phyloP scores from a whole-genome alignment of 2,113 vertebrate species.

The Thalassarche chlororhynchos region DNA sequence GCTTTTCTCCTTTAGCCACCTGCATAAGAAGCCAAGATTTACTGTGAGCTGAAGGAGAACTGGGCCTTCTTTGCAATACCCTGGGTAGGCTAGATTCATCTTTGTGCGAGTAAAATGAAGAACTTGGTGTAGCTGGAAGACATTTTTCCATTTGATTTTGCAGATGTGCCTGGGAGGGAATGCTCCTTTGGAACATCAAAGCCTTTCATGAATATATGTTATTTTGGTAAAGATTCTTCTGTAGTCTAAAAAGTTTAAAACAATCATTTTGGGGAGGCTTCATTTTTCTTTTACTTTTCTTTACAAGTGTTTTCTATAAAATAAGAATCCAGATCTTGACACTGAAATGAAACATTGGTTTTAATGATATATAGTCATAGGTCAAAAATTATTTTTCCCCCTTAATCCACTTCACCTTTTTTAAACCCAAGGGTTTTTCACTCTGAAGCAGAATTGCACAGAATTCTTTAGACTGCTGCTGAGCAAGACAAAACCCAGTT shows the following conservation, averaged over 20 bases:
- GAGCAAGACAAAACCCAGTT: neutral
- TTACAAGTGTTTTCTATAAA: neutral
- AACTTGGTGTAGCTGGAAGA: neutral
- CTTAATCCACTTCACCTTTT: neutral
- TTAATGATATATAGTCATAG: neutral
- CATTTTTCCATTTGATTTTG: slow-evolving; percentile 1
- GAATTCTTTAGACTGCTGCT: neutral
- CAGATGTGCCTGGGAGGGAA: neutral
- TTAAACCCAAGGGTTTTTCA: neutral
- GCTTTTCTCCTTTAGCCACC: neutral
- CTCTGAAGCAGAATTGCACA: neutral
- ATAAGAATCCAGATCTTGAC: neutral
- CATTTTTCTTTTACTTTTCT: neutral
- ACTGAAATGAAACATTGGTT: neutral
- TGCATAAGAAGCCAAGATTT: neutral
- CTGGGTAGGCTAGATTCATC: neutral
- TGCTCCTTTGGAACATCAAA: slow-evolving; percentile 4
- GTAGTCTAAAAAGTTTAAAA: neutral
- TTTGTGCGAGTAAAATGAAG: neutral
- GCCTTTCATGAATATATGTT: neutral
- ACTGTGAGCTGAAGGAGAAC: neutral
- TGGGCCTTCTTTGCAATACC: neutral
- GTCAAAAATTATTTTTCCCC: neutral
- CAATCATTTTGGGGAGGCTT: neutral
- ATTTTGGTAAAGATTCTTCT: neutral